phyloP scores from a whole-genome alignment of 2,888 invertebrate species.

The Mythimna vitellina region DNA sequence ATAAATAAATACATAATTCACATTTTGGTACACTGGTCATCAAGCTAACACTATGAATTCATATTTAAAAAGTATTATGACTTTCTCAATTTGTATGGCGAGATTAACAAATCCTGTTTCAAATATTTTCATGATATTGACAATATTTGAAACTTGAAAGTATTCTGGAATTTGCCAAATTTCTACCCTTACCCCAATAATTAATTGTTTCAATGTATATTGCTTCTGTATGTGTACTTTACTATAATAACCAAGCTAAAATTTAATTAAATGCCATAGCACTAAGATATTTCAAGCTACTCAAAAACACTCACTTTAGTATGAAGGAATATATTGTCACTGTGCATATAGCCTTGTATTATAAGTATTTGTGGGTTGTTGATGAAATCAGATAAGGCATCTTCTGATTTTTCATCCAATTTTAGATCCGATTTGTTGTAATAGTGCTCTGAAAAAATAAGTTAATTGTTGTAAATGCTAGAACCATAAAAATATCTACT shows the following conservation, averaged over 20 bases:
- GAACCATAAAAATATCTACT: background rate
- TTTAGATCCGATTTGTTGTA: constrained; percentile 71
- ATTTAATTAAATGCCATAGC: background rate
- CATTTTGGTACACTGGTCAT: too few species aligned
- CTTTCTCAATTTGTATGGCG: background rate
- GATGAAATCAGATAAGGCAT: constrained; percentile 81
- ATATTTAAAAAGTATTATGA: background rate
- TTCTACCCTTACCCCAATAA: background rate
- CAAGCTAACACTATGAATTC: background rate
- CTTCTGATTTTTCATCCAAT: constrained; percentile 75
- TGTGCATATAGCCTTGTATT: constrained; percentile 74
- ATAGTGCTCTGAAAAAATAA: constrained; percentile 78
- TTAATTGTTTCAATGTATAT: background rate
- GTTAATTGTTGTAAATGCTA: background rate
- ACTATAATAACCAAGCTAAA: background rate
- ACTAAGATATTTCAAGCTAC: background rate
- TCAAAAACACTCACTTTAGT: constrained; percentile 68
- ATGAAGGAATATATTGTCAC: constrained; percentile 72
- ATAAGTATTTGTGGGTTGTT: constrained; percentile 81
- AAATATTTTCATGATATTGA: background rate
- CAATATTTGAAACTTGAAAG: background rate
- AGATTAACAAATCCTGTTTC: background rate
- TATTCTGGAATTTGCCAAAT: background rate
- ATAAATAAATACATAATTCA: too few species aligned
- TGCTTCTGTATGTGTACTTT: background rate